Percentiles rank a stretch among this genome's conserved stretches.
These are phyloP conservation scores for Delichon dasypus DNA, from an alignment of 2,797 vertebrate genomes.

Conservation along the genomic window DNA sequence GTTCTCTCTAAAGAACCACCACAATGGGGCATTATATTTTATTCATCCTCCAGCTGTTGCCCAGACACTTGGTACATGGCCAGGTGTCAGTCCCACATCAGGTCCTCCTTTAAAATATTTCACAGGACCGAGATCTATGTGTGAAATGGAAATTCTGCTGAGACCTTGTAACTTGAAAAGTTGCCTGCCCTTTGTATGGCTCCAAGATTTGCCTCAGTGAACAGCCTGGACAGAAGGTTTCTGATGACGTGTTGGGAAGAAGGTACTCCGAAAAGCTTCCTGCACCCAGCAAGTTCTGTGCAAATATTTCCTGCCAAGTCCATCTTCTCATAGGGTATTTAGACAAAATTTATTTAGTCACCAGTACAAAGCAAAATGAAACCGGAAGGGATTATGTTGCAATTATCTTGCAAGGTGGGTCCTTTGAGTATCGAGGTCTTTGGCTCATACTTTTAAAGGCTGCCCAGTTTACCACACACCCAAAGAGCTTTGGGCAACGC, in stretches of 20 bases:
- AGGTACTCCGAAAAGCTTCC: neutral
- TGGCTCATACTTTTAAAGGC: too few species aligned
- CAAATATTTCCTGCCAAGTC: neutral
- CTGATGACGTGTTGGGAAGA: neutral
- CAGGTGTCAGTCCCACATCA: neutral
- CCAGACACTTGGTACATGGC: constrained; percentile 12
- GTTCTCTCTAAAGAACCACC: too few species aligned
- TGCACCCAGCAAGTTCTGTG: neutral
- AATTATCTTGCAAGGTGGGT: too few species aligned
- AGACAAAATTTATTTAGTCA: too few species aligned
- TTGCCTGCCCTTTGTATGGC: neutral
- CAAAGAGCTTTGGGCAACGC: too few species aligned
- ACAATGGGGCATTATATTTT: neutral
- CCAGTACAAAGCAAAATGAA: too few species aligned
- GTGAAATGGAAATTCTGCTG: neutral
- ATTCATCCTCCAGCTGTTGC: constrained; percentile 28
- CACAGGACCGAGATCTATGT: neutral
- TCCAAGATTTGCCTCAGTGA: neutral
- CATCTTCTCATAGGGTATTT: too few species aligned
- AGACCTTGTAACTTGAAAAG: neutral
- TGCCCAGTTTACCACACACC: too few species aligned
- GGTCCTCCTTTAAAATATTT: constrained; percentile 27
- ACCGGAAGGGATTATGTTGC: too few species aligned
- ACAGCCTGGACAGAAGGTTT: neutral
- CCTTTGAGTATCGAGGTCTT: too few species aligned